Evolutionary conservation across 1,140 invertebrate species (phyloP), one percentile per base, ranked within the genome.

Genomic region (Fragariocoptes setiger): DNA sequence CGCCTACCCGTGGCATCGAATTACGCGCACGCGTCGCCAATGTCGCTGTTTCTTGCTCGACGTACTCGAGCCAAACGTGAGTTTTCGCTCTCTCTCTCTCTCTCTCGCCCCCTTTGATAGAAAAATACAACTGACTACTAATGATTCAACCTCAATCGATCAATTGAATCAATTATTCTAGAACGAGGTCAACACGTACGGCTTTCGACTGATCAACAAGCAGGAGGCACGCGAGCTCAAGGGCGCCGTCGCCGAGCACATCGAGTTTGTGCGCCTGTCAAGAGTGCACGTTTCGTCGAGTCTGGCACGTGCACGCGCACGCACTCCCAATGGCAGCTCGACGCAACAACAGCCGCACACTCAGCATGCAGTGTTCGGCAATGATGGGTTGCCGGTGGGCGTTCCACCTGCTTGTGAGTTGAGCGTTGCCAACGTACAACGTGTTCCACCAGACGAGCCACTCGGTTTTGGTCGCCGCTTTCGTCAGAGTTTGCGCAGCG

Each of bases 1-100:
- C 2, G 62, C 97, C 0, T 97, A 99, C 57, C 92, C 92, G 57
- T 99, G 92, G 90, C 77, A 82, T 5, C 79, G 82, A 65, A 82
- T 88, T 51, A 72, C 79, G 47, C 72, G 83, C 59, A 56, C 90
- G 22, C 80, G 85, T 54, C 88, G 88, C 50, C 90, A 92, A 43
- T 47, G 49, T 5, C 74, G 78, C 56, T 86, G 80, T 59, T 92
- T 94, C 59, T 88, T 88, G 74, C 65, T 92, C 35, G 67, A 76
- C 52, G 83, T 92, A 41, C 74, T 73, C 50, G 83, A 88, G 59
- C 90, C 88, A 65, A 83, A 80, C 61, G 82, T 80, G 67, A 75
- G 71, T 68, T 44, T 40, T 49, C 35, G 17, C 21, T 40, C 20
- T 39, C 18, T 4, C 16, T 39, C 25, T 42, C 19, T 38, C 19